A percentile compares a stretch with the other conserved stretches of the same genome.
Evolutionary conservation across 2,797 vertebrate species (phyloP).

Genomic region (Meda fulgida): DNA sequence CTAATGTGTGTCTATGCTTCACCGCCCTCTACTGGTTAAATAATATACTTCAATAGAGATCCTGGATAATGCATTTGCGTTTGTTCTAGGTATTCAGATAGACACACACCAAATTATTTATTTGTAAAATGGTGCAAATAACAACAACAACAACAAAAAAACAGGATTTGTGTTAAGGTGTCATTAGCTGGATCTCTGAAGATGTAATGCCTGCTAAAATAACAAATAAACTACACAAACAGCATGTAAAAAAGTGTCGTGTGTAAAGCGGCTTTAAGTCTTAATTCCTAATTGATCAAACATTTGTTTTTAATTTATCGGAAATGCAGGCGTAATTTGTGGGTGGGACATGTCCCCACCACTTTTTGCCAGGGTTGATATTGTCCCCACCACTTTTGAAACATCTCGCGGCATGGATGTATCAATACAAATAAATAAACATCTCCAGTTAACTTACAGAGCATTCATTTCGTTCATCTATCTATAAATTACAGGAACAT

Average conservation of each 20-base stretch:
- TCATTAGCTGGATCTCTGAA: background rate
- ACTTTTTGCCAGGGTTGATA: too few species aligned
- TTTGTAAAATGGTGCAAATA: background rate
- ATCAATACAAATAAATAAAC: too few species aligned
- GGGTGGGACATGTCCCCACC: too few species aligned
- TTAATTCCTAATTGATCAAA: too few species aligned
- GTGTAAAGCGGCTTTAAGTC: background rate
- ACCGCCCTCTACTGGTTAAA: background rate
- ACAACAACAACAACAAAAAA: too few species aligned
- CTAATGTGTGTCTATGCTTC: background rate
- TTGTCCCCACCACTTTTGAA: too few species aligned
- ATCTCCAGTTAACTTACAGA: too few species aligned
- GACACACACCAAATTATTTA: background rate
- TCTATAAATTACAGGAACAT: too few species aligned
- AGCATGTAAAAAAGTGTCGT: background rate
- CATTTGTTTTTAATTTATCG: too few species aligned
- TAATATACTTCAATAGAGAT: background rate
- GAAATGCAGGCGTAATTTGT: too few species aligned
- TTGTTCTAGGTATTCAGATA: background rate
- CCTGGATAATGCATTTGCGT: background rate
- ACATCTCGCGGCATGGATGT: too few species aligned
- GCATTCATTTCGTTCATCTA: too few species aligned
- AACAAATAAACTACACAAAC: background rate
- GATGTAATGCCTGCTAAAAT: background rate
- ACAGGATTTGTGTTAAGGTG: background rate